Evolutionary conservation across 1,140 invertebrate genomes (phyloP), one percentile per base, ranked within the genome.

Genomic region (Venustaconcha ellipsiformis): DNA sequence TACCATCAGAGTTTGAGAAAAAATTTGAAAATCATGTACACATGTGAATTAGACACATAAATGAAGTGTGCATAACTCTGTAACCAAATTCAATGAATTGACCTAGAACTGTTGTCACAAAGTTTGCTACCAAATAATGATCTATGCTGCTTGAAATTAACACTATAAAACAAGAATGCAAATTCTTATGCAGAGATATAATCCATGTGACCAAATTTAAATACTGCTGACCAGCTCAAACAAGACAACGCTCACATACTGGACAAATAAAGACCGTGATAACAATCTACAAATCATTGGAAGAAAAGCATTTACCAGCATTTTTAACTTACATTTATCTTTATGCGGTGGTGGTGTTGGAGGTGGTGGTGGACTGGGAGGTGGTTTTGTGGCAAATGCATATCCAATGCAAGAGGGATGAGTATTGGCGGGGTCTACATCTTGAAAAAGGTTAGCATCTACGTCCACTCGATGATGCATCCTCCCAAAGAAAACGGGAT

Each of bases 381-480:
- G 80, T 37, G 87, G 87, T 74, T 86, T 85, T 11, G 86, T 80
- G 48, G 83, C 76, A 78, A 90, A 88, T 48, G 81, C 83, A 76
- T 85, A 88, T 17, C 89, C 89, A 20, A 87, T 72, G 74, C 85
- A 86, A n/a, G 89, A 83, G 13, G 89, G 88, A 79, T 90, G 89
- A 64, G 78, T 83, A 18, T 78, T 72, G 17, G 86, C 70, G 18
- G 80, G 62, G 81, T 90, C 86, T 70, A 89, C 69, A 15, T 89
- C 89, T 67, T 78, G 78, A 55, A 76, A 57, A 11, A 77, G 57
- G 71, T 88, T 83, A 20, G 48, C 76, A 80, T 89, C 85, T 57
- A 68, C 62, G 14, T 66, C n/a, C 20, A 89, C 74, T 13, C 63
- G 72, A 23, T 82, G 68, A 72, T 87, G 84, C 85, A 88, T 87